Evolutionary conservation across 2,888 invertebrate species (phyloP), one percentile per base, ranked within the genome.

Genomic region (Trissolcus brochymenae): DNA sequence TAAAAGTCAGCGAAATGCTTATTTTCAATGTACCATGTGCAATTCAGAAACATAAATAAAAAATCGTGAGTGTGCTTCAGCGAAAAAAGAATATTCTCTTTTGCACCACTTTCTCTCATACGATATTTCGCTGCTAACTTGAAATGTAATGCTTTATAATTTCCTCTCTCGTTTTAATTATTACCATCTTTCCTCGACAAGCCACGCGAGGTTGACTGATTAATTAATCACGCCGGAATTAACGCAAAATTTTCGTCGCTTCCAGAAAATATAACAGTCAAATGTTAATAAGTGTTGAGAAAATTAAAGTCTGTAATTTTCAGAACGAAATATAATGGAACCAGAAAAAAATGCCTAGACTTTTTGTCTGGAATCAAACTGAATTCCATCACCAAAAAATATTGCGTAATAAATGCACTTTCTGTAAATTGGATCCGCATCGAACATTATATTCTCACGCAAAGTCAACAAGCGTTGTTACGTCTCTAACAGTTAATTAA

Each of bases 1-100:
- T 70, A 82, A 82, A 81, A 80, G 79, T 81, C 76, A 78, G 78
- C 81, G 73, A 82, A 82, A 82, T 82, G 82, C 83, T 82, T 81
- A 82, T 82, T 83, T 80, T 81, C 81, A 82, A 81, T 82, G 80
- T 79, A 76, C 77, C 76, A 79, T 79, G 59, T 70, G 79, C 70
- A 74, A 80, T 81, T 81, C 79, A 74, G 67, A 65, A 49, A 77
- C 75, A 43, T 70, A 65, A 78, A 73, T 76, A 73, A 78, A 76
- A 76, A 78, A 79, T 79, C 54, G 67, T 68, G 70, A 80, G 79
- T 76, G 79, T 64, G 19, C 65, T 59, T 66, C 16, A 53, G 65
- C 66, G 73, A 78, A 79, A 57, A n/a, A 66, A 76, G 51, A 61
- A 76, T 76, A 62, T 76, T 51, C 61, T 66, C 49, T 43, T 76